Evolutionary conservation across 1,140 invertebrate species (phyloP), one percentile per base, ranked within the genome.

Genomic region (Globodera rostochiensis): DNA sequence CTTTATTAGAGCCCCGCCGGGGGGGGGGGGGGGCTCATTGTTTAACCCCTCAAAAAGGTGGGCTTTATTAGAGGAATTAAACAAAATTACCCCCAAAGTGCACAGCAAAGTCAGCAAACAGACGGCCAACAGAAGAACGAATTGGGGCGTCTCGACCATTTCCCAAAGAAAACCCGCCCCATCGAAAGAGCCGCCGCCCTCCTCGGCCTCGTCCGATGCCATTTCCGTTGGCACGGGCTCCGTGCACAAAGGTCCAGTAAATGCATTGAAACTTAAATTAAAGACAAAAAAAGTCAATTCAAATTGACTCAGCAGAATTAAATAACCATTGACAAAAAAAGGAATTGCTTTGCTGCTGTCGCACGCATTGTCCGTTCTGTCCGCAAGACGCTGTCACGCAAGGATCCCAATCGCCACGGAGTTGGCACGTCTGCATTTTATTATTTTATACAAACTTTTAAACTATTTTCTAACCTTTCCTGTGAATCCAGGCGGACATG

Each of bases 401-500:
- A 36, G 81, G 81, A 71, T 88, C 82, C 80, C 82, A 87, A 77
- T 87, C 82, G 64, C 86, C 87, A 8, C 86, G 80, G 57, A 84
- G 69, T 74, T 88, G 84, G 74, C 87, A 88, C 11, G 85, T 89
- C 80, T 88, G 13, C 19, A 64, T 64, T 53, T 53, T 6, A 64
- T 64, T 64, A 15, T 64, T 6, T 19, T 64, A 11, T 15, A 19
- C 11, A 6, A 64, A 64, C 4, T 64, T 64, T 6, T 11, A 19
- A 19, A 64, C 11, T 6, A 64, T 64, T 36, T 13, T 64, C 57
- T 11, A n/a, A 64, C 57, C 19, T 64, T 88, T 13, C 87, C 87
- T 60, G 87, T 88, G 80, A 88, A 89, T 9, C 87, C 87, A 60
- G 83, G 45, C 5, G 87, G 87, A 77, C 87, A 88, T 21, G 74